Conservation (phyloP, 2,797 vertebrate genomes). For the Nasua narica region DNA sequence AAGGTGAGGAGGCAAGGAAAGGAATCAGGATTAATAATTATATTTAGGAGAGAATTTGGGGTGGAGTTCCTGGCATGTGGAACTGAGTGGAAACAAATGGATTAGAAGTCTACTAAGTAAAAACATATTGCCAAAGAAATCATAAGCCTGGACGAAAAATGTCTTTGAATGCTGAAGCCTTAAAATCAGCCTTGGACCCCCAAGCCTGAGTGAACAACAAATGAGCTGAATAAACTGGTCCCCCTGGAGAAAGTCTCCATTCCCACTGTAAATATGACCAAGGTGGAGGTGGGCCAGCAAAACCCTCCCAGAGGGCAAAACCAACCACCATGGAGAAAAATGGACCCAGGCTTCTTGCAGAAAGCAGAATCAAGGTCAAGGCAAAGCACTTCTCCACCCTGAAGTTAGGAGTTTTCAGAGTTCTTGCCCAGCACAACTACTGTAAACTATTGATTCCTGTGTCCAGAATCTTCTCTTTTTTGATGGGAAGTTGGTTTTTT, state of each 20-base stretch:
- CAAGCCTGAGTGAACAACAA: background rate
- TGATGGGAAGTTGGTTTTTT: background rate
- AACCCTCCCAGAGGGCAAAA: background rate
- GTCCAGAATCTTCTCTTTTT: background rate
- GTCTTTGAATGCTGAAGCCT: background rate
- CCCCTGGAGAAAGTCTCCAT: background rate
- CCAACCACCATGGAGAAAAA: background rate
- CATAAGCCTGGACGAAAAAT: background rate
- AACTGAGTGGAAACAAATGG: background rate
- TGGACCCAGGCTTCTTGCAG: background rate
- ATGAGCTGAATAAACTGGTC: background rate
- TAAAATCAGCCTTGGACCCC: background rate
- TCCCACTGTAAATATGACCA: background rate
- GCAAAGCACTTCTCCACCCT: background rate
- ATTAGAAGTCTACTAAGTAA: background rate
- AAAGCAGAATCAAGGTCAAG: background rate
- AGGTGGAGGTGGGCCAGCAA: background rate
- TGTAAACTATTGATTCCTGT: background rate
- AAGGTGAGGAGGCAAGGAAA: background rate
- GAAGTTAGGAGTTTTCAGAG: background rate
- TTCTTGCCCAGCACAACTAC: background rate
- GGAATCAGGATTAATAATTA: background rate
- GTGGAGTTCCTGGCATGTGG: background rate
- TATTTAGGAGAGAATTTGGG: background rate
- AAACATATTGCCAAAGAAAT: background rate